Conservation (phyloP, 2,113 vertebrate genomes). For the Microcebus lehilahytsara region DNA sequence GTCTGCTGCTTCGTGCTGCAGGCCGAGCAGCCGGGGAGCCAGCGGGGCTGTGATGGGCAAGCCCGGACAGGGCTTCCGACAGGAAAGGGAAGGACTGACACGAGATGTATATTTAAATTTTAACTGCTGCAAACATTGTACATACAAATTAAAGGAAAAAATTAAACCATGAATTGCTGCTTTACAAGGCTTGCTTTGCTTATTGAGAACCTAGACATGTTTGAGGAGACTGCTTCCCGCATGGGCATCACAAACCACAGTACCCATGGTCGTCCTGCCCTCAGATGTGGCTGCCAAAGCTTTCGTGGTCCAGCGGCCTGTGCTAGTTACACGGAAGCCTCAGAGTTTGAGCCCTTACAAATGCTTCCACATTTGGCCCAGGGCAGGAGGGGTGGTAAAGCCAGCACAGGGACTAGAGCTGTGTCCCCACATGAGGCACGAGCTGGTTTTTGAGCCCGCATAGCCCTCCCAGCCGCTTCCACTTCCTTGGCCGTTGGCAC, state of each 20-base stretch:
- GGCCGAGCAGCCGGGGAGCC: not conserved
- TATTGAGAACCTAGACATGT: not conserved
- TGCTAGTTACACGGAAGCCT: not conserved
- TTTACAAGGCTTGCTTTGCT: conserved; percentile 77
- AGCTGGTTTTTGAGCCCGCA: not conserved
- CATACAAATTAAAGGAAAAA: conserved; percentile 76
- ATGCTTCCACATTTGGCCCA: not conserved
- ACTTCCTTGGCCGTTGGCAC: accelerated
- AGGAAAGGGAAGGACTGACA: conserved; percentile 62
- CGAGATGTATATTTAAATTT: conserved; percentile 75
- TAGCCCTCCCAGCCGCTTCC: accelerated
- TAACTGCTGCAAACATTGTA: conserved; percentile 80
- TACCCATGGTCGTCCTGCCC: conserved; percentile 56
- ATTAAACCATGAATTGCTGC: conserved; percentile 70
- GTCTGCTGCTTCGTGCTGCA: not conserved
- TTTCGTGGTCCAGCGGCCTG: not conserved
- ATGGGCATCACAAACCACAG: not conserved
- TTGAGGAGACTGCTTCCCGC: not conserved
- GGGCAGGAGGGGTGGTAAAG: not conserved
- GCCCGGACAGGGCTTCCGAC: conserved; percentile 33
- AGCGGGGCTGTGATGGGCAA: conserved; percentile 76
- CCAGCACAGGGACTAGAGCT: too few species aligned
- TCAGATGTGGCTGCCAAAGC: not conserved
- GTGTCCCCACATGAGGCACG: not conserved
- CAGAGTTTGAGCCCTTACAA: accelerated